phyloP scores from a whole-genome alignment of 2,888 invertebrate species.

The Eudemis profundana region DNA sequence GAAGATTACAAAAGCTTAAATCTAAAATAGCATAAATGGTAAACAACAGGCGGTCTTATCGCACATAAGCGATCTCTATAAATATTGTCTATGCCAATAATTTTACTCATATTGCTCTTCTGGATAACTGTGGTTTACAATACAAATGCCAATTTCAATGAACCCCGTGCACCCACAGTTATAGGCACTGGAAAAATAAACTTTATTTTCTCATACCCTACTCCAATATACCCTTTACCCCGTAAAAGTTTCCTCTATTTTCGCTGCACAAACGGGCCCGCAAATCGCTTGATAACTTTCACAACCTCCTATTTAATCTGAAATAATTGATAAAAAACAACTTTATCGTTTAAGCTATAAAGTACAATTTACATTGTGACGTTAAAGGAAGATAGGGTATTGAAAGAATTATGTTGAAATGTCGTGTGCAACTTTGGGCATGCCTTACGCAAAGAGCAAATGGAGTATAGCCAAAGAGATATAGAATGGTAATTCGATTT shows the following conservation, averaged over 20 bases:
- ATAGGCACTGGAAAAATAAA: neutral
- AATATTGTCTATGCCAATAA: too few species aligned
- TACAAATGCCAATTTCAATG: neutral
- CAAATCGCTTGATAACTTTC: neutral
- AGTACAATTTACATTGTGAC: neutral
- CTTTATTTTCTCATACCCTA: neutral
- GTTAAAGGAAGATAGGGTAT: neutral
- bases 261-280: neutral
- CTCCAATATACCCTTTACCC: neutral
- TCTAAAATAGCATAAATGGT: too few species aligned
- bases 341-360: neutral
- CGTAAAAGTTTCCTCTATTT: slow-evolving; percentile 11
- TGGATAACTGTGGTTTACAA: neutral
- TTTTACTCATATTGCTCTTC: too few species aligned
- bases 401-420: neutral
- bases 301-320: neutral
- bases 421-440: slow-evolving; percentile 7
- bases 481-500: slow-evolving; percentile 19
- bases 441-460: slow-evolving; percentile 9
- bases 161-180: too few species aligned
- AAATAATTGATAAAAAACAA: neutral
- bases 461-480: slow-evolving; percentile 12
- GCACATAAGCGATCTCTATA: too few species aligned
- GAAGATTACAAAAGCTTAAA: too few species aligned
- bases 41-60: too few species aligned